These are phyloP conservation scores for Drosophila miranda DNA, from an alignment of 1,140 invertebrate species.

Conservation along the genomic window DNA sequence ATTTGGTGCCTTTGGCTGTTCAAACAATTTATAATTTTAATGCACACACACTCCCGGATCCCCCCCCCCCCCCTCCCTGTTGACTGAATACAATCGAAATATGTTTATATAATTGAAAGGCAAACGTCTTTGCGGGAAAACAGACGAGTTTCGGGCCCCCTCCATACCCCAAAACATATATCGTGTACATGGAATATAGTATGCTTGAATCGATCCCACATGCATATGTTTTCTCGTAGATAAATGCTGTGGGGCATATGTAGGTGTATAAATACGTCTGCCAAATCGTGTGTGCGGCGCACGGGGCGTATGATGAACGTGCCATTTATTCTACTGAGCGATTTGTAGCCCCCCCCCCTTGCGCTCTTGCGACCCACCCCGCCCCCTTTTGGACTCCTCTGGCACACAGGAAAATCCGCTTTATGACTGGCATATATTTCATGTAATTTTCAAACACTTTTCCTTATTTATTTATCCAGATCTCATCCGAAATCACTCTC, in stretches of 20 bases:
- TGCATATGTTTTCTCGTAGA: slow-evolving; percentile 39
- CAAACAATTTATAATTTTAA: slow-evolving; percentile 78
- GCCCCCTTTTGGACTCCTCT: background rate
- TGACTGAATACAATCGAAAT: slow-evolving; percentile 76
- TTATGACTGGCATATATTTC: slow-evolving; percentile 63
- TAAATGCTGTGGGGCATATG: slow-evolving; percentile 47
- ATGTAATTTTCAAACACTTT: slow-evolving; percentile 62
- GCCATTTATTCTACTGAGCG: slow-evolving; percentile 66
- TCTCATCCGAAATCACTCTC: slow-evolving; percentile 8
- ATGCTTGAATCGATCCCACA: slow-evolving; percentile 27
- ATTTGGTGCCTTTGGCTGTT: slow-evolving; percentile 59
- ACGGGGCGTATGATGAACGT: slow-evolving; percentile 78
- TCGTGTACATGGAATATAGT: slow-evolving; percentile 2
- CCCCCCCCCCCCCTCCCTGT: background rate
- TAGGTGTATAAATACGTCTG: slow-evolving; percentile 70
- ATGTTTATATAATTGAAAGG: slow-evolving; percentile 79
- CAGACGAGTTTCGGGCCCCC: slow-evolving; percentile 48
- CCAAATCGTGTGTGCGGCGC: slow-evolving; percentile 62
- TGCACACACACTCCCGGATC: slow-evolving; percentile 54
- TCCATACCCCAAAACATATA: too few species aligned
- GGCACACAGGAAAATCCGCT: slow-evolving; percentile 44
- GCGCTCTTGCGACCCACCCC: background rate
- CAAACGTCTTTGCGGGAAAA: slow-evolving; percentile 66
- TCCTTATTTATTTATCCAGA: slow-evolving; percentile 55
- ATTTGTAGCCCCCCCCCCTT: slow-evolving; percentile 26